Evolutionary conservation across 2,888 invertebrate genomes (phyloP).

Genomic region (Phyllotreta striolata): DNA sequence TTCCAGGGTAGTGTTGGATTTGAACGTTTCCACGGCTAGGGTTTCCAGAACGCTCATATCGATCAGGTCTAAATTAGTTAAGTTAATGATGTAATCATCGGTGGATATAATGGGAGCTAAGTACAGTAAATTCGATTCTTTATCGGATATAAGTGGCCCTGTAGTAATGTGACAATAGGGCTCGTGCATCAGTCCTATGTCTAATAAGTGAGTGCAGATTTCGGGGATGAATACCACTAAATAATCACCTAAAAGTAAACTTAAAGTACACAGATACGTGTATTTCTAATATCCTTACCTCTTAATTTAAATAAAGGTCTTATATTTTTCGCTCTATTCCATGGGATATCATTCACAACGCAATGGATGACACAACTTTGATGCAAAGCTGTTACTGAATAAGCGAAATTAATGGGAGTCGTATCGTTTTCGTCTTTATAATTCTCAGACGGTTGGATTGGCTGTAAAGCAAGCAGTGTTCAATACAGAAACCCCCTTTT

Average conservation of each 20-base stretch:
- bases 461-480: slow-evolving; percentile 56
- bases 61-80: slow-evolving; percentile 77
- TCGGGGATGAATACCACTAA: slow-evolving; percentile 85
- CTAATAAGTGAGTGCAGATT: slow-evolving; percentile 84
- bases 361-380: slow-evolving; percentile 86
- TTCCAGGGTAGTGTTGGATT: slow-evolving; percentile 71
- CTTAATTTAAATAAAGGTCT: slow-evolving; percentile 80
- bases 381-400: slow-evolving; percentile 82
- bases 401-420: slow-evolving; percentile 81
- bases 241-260: slow-evolving; percentile 71
- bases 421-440: slow-evolving; percentile 64
- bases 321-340: slow-evolving; percentile 78
- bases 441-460: slow-evolving; percentile 64
- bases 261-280: neutral
- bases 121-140: slow-evolving; percentile 67
- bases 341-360: slow-evolving; percentile 81
- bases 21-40: slow-evolving; percentile 74
- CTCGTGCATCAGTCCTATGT: slow-evolving; percentile 84
- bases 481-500: neutral
- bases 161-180: slow-evolving; percentile 82
- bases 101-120: slow-evolving; percentile 71
- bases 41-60: slow-evolving; percentile 71
- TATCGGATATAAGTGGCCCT: slow-evolving; percentile 69
- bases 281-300: slow-evolving; percentile 56
- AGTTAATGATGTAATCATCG: slow-evolving; percentile 69